phyloP scores from a whole-genome alignment of 2,797 vertebrate genomes.

The Mormyrops boulengeri region DNA sequence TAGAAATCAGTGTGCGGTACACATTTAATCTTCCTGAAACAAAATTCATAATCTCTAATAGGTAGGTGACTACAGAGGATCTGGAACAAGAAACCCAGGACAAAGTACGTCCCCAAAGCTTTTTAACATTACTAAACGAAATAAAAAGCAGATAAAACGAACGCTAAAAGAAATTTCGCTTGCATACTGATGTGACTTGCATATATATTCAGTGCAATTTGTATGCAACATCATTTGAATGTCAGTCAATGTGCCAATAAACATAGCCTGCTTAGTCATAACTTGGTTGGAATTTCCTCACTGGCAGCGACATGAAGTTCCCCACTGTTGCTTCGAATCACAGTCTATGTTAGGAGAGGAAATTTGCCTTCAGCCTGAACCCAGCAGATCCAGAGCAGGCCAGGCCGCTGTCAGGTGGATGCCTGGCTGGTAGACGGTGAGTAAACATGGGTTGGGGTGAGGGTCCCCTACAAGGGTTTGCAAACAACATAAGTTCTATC shows the following conservation, averaged over 20 bases:
- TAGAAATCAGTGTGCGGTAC: neutral
- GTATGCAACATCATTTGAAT: neutral
- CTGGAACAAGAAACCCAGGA: neutral
- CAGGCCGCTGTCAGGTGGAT: neutral
- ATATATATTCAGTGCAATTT: neutral
- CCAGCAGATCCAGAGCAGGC: constrained; percentile 19
- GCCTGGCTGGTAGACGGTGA: constrained; percentile 27
- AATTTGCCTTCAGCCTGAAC: constrained; percentile 22
- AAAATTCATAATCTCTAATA: neutral
- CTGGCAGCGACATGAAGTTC: neutral
- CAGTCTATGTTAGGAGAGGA: neutral
- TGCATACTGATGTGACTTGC: neutral
- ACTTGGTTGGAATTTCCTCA: neutral
- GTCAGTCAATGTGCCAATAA: neutral
- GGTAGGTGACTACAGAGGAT: neutral
- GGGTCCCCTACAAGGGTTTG: neutral
- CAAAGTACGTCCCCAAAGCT: neutral
- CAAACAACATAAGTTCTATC: constrained; percentile 11
- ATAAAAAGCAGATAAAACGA: neutral
- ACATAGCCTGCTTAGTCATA: neutral
- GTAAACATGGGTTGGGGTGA: constrained; percentile 22
- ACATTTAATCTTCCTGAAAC: neutral
- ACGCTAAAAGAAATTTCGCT: neutral
- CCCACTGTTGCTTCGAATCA: constrained; percentile 5
- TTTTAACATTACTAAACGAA: neutral